Conservation (phyloP, 2,113 vertebrate species). For the Dascyllus trimaculatus region DNA sequence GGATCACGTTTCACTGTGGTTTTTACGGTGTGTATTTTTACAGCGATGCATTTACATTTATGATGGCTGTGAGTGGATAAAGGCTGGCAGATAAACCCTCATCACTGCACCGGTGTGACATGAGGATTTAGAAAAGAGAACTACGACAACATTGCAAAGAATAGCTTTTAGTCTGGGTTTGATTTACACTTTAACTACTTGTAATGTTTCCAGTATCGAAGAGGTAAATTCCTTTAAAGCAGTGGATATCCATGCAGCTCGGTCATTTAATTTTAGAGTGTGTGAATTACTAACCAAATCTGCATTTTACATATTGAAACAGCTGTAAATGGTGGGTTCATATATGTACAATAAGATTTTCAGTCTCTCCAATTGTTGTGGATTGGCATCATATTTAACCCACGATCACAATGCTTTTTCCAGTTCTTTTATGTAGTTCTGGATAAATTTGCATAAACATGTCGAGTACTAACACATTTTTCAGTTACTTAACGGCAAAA, state of each 20-base stretch:
- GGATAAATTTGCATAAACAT: background rate
- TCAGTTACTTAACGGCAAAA: background rate
- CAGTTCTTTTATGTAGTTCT: background rate
- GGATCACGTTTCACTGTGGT: constrained; percentile 14
- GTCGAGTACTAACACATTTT: background rate
- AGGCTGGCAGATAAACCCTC: constrained; percentile 39
- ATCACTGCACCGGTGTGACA: constrained; percentile 28
- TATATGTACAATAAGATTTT: background rate
- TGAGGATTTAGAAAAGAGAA: constrained; percentile 15
- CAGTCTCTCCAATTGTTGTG: background rate
- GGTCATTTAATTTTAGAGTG: background rate
- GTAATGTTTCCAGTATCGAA: constrained; percentile 49
- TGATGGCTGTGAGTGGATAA: constrained; percentile 28
- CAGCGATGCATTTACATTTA: constrained; percentile 30
- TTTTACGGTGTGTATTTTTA: constrained; percentile 22
- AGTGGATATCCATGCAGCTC: background rate
- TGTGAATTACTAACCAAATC: too few relatives aligned
- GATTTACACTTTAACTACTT: constrained; percentile 6
- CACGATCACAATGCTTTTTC: background rate
- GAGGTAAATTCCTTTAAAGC: constrained; percentile 43
- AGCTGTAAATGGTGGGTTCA: background rate
- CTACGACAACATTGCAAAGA: constrained; percentile 15
- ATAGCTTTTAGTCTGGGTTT: constrained; percentile 23
- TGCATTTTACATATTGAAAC: background rate
- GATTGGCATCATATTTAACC: background rate